Percentiles rank a stretch among this genome's conserved stretches.
Evolutionary conservation across 2,797 vertebrate species (phyloP).

Genomic region (Platalea minor): DNA sequence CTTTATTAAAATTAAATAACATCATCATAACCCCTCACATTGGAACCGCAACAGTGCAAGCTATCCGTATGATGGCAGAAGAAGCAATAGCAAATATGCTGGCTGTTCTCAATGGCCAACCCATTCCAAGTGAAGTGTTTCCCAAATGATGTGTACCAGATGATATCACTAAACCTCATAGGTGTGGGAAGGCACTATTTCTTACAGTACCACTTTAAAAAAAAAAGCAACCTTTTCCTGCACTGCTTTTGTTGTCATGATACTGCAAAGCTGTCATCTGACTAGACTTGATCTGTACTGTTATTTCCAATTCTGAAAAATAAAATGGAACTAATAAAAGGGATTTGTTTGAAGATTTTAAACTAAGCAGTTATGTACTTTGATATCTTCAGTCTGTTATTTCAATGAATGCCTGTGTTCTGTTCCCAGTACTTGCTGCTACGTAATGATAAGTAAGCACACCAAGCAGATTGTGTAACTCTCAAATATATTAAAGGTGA

Average conservation of each 20-base stretch:
- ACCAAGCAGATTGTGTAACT: not conserved
- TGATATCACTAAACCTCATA: not conserved
- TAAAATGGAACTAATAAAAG: not conserved
- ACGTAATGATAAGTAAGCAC: not conserved
- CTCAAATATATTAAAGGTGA: not conserved
- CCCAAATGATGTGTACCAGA: conserved; percentile 7
- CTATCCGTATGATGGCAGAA: conserved; percentile 67
- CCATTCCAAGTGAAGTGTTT: conserved; percentile 65
- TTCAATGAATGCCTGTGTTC: not conserved
- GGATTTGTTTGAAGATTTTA: not conserved
- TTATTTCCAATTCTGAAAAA: not conserved
- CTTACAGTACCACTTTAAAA: not conserved
- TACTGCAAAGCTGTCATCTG: not conserved
- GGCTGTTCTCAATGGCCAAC: conserved; percentile 65
- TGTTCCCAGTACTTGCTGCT: not conserved
- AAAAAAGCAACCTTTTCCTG: not conserved
- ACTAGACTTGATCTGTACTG: not conserved
- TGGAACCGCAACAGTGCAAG: conserved; percentile 75
- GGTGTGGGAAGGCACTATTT: not conserved
- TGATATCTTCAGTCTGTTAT: not conserved
- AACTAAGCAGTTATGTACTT: not conserved
- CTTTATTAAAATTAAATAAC: conserved; percentile 75
- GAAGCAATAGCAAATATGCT: conserved; percentile 76
- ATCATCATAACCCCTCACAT: conserved; percentile 79
- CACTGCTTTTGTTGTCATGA: not conserved